Base-by-base conservation (phyloP, 2,888 invertebrate genomes). In the Spodoptera exigua region DNA sequence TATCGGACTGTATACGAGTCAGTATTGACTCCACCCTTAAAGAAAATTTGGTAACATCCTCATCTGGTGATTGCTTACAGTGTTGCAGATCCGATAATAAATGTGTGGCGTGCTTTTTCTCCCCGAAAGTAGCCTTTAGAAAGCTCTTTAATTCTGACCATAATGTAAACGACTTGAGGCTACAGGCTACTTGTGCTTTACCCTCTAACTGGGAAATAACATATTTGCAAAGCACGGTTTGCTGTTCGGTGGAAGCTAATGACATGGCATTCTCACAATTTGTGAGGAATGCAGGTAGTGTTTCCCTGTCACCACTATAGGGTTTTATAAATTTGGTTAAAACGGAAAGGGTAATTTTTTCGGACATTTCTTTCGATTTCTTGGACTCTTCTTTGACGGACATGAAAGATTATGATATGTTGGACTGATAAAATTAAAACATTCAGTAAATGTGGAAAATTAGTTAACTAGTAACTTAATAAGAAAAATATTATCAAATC, bases 221-320 rank as follows among this genome's bases (percentile, higher is more conserved):
- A 10, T n/a, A 41, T 41, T 41, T 41, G n/a, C 41, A 41, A n/a
- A 41, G 39, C 13, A 41, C 41, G 3, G 13, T n/a, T 12, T 41
- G 41, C 21, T 41, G 41, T 3, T 41, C 41, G 3, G 41, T 3
- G 21, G n/a, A n/a, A n/a, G 41, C 41, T 7, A 41, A 9, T 10
- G 14, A 14, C 16, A 39, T 39, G 16, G 39, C 39, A 39, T 39
- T 39, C 16, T 39, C 39, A 18, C 41, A 41, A 5, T 41, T 41
- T 18, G 41, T 41, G n/a, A 18, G 13, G 18, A 41, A 41, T 41
- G 41, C 41, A 1, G 41, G 41, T 3, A 41, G 13, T 2, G 37
- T 12, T 7, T 40, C 18, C 13, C 41, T n/a, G 18, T 41, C 41
- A 11, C 41, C 41, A 41, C 18, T 41, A 12, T 13, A 41, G n/a